These are phyloP conservation scores for Hyperoodon ampullatus DNA, from an alignment of 2,113 vertebrate genomes.

Conservation along the genomic window DNA sequence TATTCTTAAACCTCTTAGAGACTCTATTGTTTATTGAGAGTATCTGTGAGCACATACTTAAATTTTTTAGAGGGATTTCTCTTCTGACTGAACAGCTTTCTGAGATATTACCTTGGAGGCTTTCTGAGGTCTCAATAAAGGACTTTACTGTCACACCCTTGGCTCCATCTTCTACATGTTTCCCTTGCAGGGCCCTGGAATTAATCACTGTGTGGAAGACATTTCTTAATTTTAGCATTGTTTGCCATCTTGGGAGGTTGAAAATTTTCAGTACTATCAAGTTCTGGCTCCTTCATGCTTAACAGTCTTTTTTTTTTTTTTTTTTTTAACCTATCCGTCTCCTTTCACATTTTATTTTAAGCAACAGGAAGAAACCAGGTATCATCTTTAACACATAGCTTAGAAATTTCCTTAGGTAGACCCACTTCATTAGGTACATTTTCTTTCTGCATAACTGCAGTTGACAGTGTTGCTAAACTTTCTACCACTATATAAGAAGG, in stretches of 20 bases:
- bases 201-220: background rate
- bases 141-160: background rate
- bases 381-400: background rate
- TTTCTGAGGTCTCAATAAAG: background rate
- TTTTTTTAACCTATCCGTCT: background rate
- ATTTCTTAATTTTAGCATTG: background rate
- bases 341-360: background rate
- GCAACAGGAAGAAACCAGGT: background rate
- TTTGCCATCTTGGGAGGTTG: background rate
- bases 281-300: background rate
- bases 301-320: background rate
- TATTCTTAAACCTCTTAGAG: background rate
- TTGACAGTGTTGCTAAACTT: background rate
- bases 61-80: background rate
- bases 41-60: background rate
- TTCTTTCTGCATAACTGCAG: background rate
- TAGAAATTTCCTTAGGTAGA: background rate
- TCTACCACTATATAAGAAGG: background rate
- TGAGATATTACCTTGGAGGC: background rate
- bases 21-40: background rate
- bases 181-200: background rate
- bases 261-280: background rate
- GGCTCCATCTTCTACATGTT: background rate
- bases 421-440: background rate
- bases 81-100: background rate